Evolutionary conservation across 2,797 vertebrate genomes (phyloP).

Genomic region (Eidolon dupreanum): DNA sequence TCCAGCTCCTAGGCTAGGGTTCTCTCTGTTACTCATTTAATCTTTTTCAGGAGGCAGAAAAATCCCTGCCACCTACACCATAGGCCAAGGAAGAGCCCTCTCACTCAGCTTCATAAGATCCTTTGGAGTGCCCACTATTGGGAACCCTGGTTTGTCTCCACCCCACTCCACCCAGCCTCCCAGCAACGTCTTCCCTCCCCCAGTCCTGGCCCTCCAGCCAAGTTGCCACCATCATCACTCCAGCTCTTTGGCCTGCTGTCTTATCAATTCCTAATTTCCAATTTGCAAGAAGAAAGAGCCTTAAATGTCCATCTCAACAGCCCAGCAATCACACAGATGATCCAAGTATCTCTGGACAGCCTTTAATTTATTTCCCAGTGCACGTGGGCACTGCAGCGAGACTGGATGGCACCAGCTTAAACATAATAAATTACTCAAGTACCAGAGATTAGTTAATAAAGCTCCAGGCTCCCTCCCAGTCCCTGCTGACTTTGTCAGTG

Average conservation of each 20-base stretch:
- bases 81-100: neutral
- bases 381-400: slow-evolving; percentile 84
- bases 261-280: slow-evolving; percentile 88
- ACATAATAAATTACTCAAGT: slow-evolving; percentile 89
- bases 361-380: slow-evolving; percentile 87
- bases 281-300: slow-evolving; percentile 85
- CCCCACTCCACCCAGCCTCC: too few species aligned
- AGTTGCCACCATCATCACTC: neutral
- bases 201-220: neutral
- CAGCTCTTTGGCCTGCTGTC: slow-evolving; percentile 75
- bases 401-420: slow-evolving; percentile 87
- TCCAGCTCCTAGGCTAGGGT: neutral
- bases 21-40: neutral
- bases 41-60: neutral
- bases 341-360: slow-evolving; percentile 86
- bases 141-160: neutral
- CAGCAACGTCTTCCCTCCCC: neutral
- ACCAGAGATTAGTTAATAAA: slow-evolving; percentile 89
- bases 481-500: slow-evolving; percentile 82
- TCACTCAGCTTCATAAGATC: neutral
- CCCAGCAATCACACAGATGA: slow-evolving; percentile 86
- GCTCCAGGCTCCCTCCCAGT: slow-evolving; percentile 82
- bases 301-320: slow-evolving; percentile 83
- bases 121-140: fast-evolving
- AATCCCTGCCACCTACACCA: neutral